A percentile compares a stretch with the other conserved stretches of the same genome.
phyloP scores from a whole-genome alignment of 53 echinoderm and acorn worm species.

The Paracentrotus lividus region DNA sequence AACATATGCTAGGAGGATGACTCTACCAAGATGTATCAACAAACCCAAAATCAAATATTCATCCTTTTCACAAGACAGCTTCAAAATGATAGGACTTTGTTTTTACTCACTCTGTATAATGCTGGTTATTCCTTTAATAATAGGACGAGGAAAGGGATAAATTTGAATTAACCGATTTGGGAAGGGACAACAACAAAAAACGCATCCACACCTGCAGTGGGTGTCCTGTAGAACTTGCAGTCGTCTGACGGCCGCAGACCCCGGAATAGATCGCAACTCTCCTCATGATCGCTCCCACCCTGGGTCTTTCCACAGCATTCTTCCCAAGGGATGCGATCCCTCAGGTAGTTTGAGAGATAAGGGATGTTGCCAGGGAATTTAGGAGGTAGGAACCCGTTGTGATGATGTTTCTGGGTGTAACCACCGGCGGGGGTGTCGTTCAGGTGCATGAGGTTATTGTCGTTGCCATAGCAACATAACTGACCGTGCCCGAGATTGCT shows the following conservation, averaged over 20 bases:
- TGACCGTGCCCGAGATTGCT: constrained; percentile 82
- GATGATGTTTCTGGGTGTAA: constrained; percentile 82
- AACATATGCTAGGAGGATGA: too few species aligned
- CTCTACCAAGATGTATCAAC: too few species aligned
- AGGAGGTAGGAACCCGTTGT: constrained; percentile 80
- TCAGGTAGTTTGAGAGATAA: constrained; percentile 85
- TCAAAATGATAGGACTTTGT: too few species aligned
- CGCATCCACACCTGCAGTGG: constrained; percentile 78
- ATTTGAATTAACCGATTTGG: too few species aligned
- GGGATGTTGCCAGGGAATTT: constrained; percentile 80
- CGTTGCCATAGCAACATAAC: constrained; percentile 88
- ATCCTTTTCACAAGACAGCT: too few species aligned
- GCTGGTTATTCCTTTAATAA: too few species aligned
- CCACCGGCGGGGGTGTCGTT: constrained; percentile 82
- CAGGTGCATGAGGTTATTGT: constrained; percentile 79
- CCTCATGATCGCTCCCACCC: not conserved
- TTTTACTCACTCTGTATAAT: too few species aligned
- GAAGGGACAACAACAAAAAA: not conserved
- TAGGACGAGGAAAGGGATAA: too few species aligned
- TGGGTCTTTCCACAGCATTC: constrained; percentile 86
- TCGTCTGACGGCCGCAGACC: constrained; percentile 81
- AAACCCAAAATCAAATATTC: too few species aligned
- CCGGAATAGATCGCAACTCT: constrained; percentile 74
- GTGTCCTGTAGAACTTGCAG: constrained; percentile 81
- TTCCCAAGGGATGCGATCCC: constrained; percentile 92